Percentiles rank a stretch among this genome's conserved stretches.
Evolutionary conservation across 1,140 invertebrate genomes (phyloP).

Genomic region (Diorhabda carinulata): DNA sequence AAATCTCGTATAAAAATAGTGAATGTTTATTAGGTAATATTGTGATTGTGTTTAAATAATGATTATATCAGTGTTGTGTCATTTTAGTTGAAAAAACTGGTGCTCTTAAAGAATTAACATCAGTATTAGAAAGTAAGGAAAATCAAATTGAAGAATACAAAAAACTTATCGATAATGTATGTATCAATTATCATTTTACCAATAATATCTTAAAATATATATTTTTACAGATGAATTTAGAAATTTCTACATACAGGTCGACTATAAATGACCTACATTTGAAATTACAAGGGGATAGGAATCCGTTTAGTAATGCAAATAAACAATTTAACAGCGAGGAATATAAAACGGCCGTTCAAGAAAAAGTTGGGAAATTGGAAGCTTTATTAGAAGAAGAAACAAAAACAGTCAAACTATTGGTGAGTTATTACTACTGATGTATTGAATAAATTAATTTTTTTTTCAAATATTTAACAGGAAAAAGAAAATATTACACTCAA

Average conservation of each 20-base stretch:
- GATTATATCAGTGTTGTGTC: constrained; percentile 1
- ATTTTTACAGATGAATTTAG: constrained; percentile 26
- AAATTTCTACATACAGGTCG: constrained; percentile 31
- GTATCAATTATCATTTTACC: constrained; percentile 8
- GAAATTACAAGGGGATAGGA: constrained; percentile 32
- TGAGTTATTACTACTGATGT: neutral
- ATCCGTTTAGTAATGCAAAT: constrained; percentile 30
- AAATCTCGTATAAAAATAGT: constrained; percentile 35
- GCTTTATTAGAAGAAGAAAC: constrained; percentile 28
- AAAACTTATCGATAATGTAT: constrained; percentile 31
- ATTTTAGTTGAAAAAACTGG: constrained; percentile 34
- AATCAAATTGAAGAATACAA: constrained; percentile 27
- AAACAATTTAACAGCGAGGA: constrained; percentile 34
- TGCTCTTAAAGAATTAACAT: constrained; percentile 27
- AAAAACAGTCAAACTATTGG: constrained; percentile 27
- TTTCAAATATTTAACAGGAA: constrained; percentile 21
- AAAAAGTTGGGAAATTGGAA: constrained; percentile 35
- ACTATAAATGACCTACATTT: constrained; percentile 33
- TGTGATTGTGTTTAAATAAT: neutral
- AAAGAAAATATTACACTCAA: constrained; percentile 32
- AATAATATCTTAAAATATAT: neutral
- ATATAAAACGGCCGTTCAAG: constrained; percentile 31
- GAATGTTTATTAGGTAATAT: constrained; percentile 37
- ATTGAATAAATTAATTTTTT: no score
- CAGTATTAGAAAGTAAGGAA: constrained; percentile 24